Evolutionary conservation across 37 sponge, comb jelly and placozoan species (phyloP).

Genomic region (Haliclona indistincta): DNA sequence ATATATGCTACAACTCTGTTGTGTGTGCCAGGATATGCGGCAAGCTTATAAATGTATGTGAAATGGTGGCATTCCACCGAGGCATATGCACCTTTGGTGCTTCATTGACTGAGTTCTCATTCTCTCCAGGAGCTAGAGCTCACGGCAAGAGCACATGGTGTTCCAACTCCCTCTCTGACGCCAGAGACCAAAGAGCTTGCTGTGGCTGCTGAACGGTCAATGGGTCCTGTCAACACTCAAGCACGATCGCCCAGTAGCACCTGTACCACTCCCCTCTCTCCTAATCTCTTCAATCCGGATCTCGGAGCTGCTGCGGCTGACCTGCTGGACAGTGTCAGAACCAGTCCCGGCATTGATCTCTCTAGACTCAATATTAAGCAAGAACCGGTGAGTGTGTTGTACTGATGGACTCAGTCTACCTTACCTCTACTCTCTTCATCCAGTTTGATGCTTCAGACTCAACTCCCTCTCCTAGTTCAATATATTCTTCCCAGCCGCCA

Average conservation of each 20-base stretch:
- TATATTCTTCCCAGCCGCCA: no score
- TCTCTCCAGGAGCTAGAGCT: slow-evolving; percentile 73
- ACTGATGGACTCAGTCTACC: not conserved
- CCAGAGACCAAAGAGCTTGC: slow-evolving; percentile 79
- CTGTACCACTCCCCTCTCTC: slow-evolving; percentile 14
- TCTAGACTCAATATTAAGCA: slow-evolving; percentile 64
- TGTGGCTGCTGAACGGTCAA: slow-evolving; percentile 64
- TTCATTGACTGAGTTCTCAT: not conserved
- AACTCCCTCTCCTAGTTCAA: no score
- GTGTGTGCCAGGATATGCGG: no score
- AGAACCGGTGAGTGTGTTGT: slow-evolving; percentile 16
- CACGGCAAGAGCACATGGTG: slow-evolving; percentile 78
- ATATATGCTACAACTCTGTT: no score
- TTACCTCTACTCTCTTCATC: not conserved
- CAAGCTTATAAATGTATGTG: no score
- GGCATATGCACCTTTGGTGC: no score
- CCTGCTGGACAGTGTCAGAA: slow-evolving; percentile 41
- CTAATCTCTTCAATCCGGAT: slow-evolving; percentile 17
- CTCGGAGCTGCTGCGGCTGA: slow-evolving; percentile 12
- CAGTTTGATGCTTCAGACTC: no score
- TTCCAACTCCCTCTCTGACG: slow-evolving; percentile 78
- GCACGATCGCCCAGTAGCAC: slow-evolving; percentile 24
- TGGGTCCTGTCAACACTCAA: slow-evolving; percentile 51
- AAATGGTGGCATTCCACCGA: no score
- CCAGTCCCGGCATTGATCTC: slow-evolving; percentile 69